A percentile compares a stretch with the other conserved stretches of the same genome.
phyloP scores from a whole-genome alignment of 2,113 vertebrate genomes.

The Pimephales promelas region DNA sequence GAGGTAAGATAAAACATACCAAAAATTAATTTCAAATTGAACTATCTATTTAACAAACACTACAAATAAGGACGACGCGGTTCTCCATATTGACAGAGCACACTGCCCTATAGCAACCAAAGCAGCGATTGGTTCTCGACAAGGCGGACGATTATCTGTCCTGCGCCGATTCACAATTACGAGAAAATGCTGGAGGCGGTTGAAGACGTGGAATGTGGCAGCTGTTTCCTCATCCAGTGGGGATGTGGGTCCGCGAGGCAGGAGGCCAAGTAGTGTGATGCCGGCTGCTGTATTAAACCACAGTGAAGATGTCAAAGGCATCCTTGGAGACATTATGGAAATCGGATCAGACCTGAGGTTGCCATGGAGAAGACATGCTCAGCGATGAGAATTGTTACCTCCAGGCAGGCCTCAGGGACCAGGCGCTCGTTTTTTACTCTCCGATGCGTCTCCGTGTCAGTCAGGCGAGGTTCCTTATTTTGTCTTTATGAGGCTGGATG shows the following conservation, averaged over 20 bases:
- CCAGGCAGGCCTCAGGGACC: conserved; percentile 62
- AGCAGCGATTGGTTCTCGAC: conserved; percentile 44
- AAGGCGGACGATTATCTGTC: conserved; percentile 53
- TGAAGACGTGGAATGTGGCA: conserved; percentile 55
- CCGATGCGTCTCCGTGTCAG: conserved; percentile 35
- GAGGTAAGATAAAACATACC: too few relatives aligned
- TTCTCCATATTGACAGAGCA: conserved; percentile 1
- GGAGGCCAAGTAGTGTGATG: conserved; percentile 41
- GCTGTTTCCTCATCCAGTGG: conserved; percentile 53
- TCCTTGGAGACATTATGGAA: conserved; percentile 74
- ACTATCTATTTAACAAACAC: not conserved
- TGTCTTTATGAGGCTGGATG: conserved; percentile 57
- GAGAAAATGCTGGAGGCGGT: conserved; percentile 54
- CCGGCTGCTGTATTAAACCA: conserved; percentile 62
- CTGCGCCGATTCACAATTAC: conserved; percentile 60
- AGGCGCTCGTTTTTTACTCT: conserved; percentile 44
- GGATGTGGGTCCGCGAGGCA: conserved; percentile 66
- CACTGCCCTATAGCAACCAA: not conserved
- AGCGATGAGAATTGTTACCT: conserved; percentile 62
- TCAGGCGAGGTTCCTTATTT: conserved; percentile 68
- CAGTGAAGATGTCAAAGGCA: conserved; percentile 79
- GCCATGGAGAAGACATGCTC: conserved; percentile 77
- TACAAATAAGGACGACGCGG: not conserved
- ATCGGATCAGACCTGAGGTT: conserved; percentile 74
- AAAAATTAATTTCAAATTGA: too few relatives aligned